A percentile compares a stretch with the other conserved stretches of the same genome.
Conservation (phyloP, 2,113 vertebrate genomes). For the Plotosus lineatus region DNA sequence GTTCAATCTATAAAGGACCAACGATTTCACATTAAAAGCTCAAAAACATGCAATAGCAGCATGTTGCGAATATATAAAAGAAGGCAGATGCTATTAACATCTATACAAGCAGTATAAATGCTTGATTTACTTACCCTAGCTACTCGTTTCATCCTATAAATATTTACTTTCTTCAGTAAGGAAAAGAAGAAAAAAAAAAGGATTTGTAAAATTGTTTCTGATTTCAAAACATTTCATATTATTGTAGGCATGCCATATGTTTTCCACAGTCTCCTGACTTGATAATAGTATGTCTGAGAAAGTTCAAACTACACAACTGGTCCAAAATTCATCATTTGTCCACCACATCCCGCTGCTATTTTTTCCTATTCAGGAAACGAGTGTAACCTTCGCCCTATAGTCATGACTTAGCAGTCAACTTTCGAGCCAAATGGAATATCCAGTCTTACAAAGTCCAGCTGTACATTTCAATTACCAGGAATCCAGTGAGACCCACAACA, state of each 20-base stretch:
- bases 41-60: conserved; percentile 23
- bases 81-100: neutral
- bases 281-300: conserved; percentile 22
- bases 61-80: neutral
- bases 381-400: conserved; percentile 18
- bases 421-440: conserved; percentile 38
- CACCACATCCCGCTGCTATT: conserved; percentile 31
- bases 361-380: conserved; percentile 42
- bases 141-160: neutral
- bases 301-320: conserved; percentile 36
- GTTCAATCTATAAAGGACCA: neutral
- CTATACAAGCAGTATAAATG: neutral
- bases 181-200: neutral
- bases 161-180: neutral
- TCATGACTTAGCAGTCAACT: conserved; percentile 22
- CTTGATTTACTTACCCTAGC: conserved; percentile 5
- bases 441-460: conserved; percentile 43
- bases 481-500: conserved; percentile 2
- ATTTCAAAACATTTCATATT: conserved; percentile 19
- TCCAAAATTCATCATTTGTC: conserved; percentile 32
- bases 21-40: conserved; percentile 13
- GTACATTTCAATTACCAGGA: conserved; percentile 47
- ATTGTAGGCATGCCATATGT: conserved; percentile 16
- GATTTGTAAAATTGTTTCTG: neutral
- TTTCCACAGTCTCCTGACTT: conserved; percentile 33